phyloP scores from a whole-genome alignment of 2,888 invertebrate genomes.

The Scaptomyza parva region DNA sequence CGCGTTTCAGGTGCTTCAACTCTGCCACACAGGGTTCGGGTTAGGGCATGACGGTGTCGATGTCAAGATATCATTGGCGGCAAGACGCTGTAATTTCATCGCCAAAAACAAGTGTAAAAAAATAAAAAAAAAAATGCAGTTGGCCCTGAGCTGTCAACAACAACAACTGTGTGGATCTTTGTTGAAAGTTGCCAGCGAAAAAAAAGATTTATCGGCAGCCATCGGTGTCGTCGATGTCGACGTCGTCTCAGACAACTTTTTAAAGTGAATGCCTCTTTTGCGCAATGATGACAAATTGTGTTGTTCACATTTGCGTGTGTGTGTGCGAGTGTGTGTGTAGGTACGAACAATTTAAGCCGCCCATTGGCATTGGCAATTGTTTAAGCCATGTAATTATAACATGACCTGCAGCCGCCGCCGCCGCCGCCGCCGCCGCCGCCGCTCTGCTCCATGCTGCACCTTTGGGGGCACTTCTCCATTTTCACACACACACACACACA shows the following conservation, averaged over 20 bases:
- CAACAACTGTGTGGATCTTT: slow-evolving; percentile 40
- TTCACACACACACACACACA: slow-evolving; percentile 16
- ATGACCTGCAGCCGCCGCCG: slow-evolving; percentile 5
- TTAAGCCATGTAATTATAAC: slow-evolving; percentile 38
- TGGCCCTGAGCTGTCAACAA: slow-evolving; percentile 75
- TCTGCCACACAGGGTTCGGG: slow-evolving; percentile 53
- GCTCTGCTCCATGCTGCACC: slow-evolving; percentile 26
- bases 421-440: no score
- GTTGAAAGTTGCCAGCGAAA: slow-evolving; percentile 69
- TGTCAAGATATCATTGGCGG: slow-evolving; percentile 40
- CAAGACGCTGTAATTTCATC: slow-evolving; percentile 72
- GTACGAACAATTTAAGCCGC: slow-evolving; percentile 19
- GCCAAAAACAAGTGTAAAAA: slow-evolving; percentile 51
- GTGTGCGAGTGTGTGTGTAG: no score
- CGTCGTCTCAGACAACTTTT: slow-evolving; percentile 64
- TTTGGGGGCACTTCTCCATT: slow-evolving; percentile 19
- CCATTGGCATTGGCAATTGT: slow-evolving; percentile 43
- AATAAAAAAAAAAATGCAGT: slow-evolving; percentile 71
- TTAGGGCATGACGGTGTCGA: slow-evolving; percentile 29
- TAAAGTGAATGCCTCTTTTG: slow-evolving; percentile 73
- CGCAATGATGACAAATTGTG: slow-evolving; percentile 68
- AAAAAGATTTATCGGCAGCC: slow-evolving; percentile 73
- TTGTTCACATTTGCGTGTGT: slow-evolving; percentile 42
- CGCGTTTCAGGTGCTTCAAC: slow-evolving; percentile 74
- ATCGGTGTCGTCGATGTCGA: no score